These are phyloP conservation scores for Passer montanus DNA, from an alignment of 2,113 vertebrate genomes.

Conservation along the genomic window DNA sequence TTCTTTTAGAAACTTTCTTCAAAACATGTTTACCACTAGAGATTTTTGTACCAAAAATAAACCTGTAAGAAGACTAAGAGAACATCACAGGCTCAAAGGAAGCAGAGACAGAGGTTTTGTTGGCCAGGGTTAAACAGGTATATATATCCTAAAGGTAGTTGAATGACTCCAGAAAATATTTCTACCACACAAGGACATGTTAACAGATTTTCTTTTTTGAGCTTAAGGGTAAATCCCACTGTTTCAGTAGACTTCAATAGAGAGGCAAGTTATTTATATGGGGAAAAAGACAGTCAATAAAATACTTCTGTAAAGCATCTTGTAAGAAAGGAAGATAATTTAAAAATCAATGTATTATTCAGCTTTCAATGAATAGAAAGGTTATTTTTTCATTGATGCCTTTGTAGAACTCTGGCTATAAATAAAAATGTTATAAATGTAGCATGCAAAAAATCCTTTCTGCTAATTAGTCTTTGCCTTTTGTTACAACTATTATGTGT, in stretches of 20 bases:
- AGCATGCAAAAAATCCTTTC: not conserved
- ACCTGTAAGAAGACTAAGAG: not conserved
- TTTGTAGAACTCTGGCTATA: not conserved
- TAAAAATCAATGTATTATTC: conserved; percentile 11
- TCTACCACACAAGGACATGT: not conserved
- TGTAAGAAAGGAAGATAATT: not conserved
- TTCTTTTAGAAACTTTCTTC: not conserved
- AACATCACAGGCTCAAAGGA: not conserved
- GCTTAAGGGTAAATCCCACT: not conserved
- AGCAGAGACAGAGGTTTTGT: not conserved
- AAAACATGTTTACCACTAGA: not conserved
- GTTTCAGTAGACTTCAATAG: not conserved
- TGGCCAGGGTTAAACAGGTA: not conserved
- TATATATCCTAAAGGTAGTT: not conserved
- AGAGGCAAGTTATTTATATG: not conserved
- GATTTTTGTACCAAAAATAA: not conserved
- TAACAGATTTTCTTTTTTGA: not conserved
- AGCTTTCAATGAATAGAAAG: not conserved
- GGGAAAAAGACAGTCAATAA: conserved; percentile 2
- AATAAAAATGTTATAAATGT: not conserved
- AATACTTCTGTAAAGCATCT: not conserved
- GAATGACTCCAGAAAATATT: not conserved
- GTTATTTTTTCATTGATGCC: not conserved
- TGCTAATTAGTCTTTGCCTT: not conserved
- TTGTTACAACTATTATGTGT: not conserved